Evolutionary conservation across 2,113 vertebrate species (phyloP), one percentile per base, ranked within the genome.

Genomic region (Amphiprion percula): DNA sequence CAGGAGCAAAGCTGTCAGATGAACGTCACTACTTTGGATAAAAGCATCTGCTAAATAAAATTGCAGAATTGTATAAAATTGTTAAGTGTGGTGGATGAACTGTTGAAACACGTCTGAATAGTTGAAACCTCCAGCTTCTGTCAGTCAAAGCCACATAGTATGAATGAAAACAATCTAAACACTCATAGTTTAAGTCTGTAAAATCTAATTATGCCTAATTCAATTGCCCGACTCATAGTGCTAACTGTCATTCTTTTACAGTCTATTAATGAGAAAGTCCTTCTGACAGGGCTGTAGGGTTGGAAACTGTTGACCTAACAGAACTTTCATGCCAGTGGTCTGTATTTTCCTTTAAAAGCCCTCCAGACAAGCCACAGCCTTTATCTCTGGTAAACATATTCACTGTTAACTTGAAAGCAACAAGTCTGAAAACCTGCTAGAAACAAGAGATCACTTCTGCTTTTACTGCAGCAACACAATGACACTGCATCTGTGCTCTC

Each of bases 381-480:
- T 74, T 83, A 86, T 70, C 28, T 26, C 52, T 62, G n/a, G 64
- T 24, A 30, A 69, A 60, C 58, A 74, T 10, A 24, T 24, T 50
- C 10, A 30, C 39, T 1, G 19, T 81, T 19, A 33, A 7, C 28
- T 26, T 23, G 17, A 64, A 21, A 3, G 24, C 1, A 21, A 59
- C 14, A 67, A 58, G 47, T 49, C 44, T 39, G 12, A 10, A 26
- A 81, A 49, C 37, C 19, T 64, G n/a, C 59, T 70, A 60, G 65
- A 79, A 79, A 55, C 10, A 11, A 74, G 47, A 37, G 47, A 37
- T 47, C 37, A 77, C 77, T 81, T 84, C 85, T 80, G 70, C 71
- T 87, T n/a, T n/a, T 2, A 33, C 44, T 63, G 2, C 44, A 14
- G 7, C 28, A n/a, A 33, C 12, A 10, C 16, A 5, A 1, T 17